Evolutionary conservation across 2,888 invertebrate species (phyloP).

Genomic region (Sphecodes monilicornis): DNA sequence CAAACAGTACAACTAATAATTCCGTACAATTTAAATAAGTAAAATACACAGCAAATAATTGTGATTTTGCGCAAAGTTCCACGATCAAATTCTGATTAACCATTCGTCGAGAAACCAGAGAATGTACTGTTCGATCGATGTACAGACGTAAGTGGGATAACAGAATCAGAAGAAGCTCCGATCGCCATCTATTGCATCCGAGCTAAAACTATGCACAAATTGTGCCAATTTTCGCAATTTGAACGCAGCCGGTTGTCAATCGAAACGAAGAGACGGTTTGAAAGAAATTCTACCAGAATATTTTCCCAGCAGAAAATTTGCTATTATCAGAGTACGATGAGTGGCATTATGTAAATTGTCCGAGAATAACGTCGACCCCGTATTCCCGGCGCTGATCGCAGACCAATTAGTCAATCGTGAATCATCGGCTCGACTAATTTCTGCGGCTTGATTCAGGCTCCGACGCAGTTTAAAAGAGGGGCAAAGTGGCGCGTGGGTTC

Average conservation of each 20-base stretch:
- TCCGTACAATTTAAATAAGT: too few relatives aligned
- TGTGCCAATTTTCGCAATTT: neutral
- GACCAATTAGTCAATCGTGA: conserved; percentile 49
- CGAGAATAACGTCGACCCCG: neutral
- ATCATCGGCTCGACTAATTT: conserved; percentile 27
- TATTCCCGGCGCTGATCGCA: conserved; percentile 18
- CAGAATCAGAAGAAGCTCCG: neutral
- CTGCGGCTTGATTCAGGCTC: conserved; percentile 16
- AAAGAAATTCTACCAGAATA: neutral
- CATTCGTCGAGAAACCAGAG: neutral
- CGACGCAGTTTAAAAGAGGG: neutral
- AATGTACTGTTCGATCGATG: neutral
- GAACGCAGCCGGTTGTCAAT: neutral
- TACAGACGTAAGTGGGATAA: too few relatives aligned
- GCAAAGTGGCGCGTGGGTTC: conserved; percentile 55
- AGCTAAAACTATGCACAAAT: neutral
- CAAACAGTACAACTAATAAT: too few relatives aligned
- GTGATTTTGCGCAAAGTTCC: too few relatives aligned
- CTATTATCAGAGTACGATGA: neutral
- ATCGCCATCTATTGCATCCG: neutral
- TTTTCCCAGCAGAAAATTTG: neutral
- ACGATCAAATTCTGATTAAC: neutral
- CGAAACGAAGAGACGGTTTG: neutral
- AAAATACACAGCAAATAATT: too few relatives aligned
- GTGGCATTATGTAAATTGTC: neutral